Evolutionary conservation across 2,888 invertebrate species (phyloP).

Genomic region (Mythimna pallens): DNA sequence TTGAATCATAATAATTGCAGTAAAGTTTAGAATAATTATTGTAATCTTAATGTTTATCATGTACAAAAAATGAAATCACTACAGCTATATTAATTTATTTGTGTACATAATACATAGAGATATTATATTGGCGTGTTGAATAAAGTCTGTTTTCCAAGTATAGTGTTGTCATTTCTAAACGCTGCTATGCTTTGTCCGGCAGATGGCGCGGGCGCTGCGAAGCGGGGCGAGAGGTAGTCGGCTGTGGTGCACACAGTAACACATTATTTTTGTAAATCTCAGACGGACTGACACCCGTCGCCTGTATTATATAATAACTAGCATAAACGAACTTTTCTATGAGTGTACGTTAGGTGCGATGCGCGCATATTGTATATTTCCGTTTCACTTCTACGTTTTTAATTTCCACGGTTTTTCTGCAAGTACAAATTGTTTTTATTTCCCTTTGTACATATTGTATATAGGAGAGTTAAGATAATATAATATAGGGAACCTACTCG

Average conservation of each 20-base stretch:
- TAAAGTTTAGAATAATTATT: slow-evolving; percentile 19
- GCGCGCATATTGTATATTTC: slow-evolving; percentile 82
- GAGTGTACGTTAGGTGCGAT: slow-evolving; percentile 69
- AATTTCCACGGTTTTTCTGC: slow-evolving; percentile 88
- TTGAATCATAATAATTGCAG: slow-evolving; percentile 34
- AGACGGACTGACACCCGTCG: slow-evolving; percentile 73
- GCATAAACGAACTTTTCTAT: slow-evolving; percentile 73
- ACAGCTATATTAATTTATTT: slow-evolving; percentile 10
- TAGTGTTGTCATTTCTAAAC: slow-evolving; percentile 61
- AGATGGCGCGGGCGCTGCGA: slow-evolving; percentile 75
- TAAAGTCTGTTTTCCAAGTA: slow-evolving; percentile 54
- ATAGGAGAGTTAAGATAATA: slow-evolving; percentile 84
- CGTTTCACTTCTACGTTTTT: slow-evolving; percentile 79
- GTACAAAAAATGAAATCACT: slow-evolving; percentile 34
- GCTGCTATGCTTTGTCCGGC: slow-evolving; percentile 70
- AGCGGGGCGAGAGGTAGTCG: slow-evolving; percentile 84
- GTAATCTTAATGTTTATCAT: slow-evolving; percentile 28
- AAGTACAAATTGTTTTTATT: slow-evolving; percentile 91
- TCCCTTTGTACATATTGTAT: slow-evolving; percentile 90
- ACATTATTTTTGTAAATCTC: slow-evolving; percentile 86
- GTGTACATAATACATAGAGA: slow-evolving; percentile 45
- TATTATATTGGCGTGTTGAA: slow-evolving; percentile 51
- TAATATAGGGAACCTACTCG: slow-evolving; percentile 79
- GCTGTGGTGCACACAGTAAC: slow-evolving; percentile 60
- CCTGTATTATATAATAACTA: slow-evolving; percentile 79